Evolutionary conservation across 2,888 invertebrate genomes (phyloP).

Genomic region (Cataglyphis cursor): DNA sequence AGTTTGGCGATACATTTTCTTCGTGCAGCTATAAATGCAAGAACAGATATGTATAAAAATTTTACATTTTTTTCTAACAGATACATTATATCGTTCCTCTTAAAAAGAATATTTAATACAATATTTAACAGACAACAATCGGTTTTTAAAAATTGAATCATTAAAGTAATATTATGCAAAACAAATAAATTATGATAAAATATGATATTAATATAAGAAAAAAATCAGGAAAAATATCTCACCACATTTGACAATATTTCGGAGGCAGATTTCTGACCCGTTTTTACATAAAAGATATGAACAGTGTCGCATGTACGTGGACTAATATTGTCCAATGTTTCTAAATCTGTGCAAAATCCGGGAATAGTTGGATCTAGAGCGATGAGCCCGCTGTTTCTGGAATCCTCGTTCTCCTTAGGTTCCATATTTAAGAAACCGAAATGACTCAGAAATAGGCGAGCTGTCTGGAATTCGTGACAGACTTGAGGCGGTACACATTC

Average conservation of each 20-base stretch:
- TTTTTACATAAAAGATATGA: conserved; percentile 97
- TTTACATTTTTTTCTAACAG: neutral
- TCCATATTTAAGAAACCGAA: conserved; percentile 93
- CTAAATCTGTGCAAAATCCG: conserved; percentile 93
- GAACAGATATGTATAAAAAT: neutral
- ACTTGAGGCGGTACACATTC: conserved; percentile 94
- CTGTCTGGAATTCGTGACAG: conserved; percentile 97
- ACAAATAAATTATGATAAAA: neutral
- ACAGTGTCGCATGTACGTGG: conserved; percentile 96
- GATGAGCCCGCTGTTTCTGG: conserved; percentile 88
- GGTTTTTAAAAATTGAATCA: neutral
- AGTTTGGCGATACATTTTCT: conserved; percentile 87
- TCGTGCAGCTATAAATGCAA: conserved; percentile 83
- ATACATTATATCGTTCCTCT: neutral
- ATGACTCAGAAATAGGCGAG: conserved; percentile 97
- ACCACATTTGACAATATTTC: conserved; percentile 95
- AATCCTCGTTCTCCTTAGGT: conserved; percentile 78
- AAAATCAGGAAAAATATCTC: conserved; percentile 68
- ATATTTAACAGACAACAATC: neutral
- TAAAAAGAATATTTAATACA: neutral
- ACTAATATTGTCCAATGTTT: conserved; percentile 94
- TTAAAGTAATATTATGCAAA: neutral
- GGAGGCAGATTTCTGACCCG: conserved; percentile 92
- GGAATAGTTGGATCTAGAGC: conserved; percentile 91
- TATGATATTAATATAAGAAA: neutral